A percentile compares a stretch with the other conserved stretches of the same genome.
These are phyloP conservation scores for Sphaerophoria taeniata DNA, from an alignment of 2,888 invertebrate genomes.

Conservation along the genomic window DNA sequence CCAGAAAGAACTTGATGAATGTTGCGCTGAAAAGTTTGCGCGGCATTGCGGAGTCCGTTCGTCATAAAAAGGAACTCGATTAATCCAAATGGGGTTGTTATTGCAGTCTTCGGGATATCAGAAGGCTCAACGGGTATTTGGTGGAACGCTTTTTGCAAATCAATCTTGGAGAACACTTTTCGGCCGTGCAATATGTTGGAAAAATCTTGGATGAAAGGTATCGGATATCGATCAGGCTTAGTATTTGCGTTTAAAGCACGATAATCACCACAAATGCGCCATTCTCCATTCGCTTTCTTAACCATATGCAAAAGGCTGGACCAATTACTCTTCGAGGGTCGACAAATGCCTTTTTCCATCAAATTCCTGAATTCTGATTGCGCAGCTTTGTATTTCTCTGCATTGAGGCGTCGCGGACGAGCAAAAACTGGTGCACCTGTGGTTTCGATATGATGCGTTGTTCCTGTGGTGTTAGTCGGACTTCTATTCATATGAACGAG, in stretches of 20 bases:
- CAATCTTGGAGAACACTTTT: constrained; percentile 24
- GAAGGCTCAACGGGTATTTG: constrained; percentile 46
- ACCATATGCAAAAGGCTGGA: constrained; percentile 39
- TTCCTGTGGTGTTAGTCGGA: constrained; percentile 1
- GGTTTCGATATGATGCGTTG: constrained; percentile 29
- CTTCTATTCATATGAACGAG: constrained; percentile 9
- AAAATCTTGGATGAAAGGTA: constrained; percentile 77
- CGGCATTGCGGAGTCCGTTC: constrained; percentile 65
- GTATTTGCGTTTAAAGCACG: constrained; percentile 73
- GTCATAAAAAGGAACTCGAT: constrained; percentile 65
- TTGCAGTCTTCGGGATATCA: constrained; percentile 77
- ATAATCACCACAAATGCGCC: constrained; percentile 77
- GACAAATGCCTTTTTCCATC: constrained; percentile 40
- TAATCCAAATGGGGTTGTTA: constrained; percentile 77
- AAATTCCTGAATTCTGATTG: constrained; percentile 34
- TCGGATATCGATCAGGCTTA: constrained; percentile 78
- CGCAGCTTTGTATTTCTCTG: constrained; percentile 41
- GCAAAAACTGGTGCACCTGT: constrained; percentile 28
- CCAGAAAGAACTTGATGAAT: constrained; percentile 59
- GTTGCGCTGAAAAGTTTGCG: constrained; percentile 62
- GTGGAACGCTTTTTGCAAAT: constrained; percentile 72
- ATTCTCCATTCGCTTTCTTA: constrained; percentile 16
- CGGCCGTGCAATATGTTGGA: constrained; percentile 29
- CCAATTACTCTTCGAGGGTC: constrained; percentile 41
- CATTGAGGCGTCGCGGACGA: constrained; percentile 31